Percentiles rank a stretch among this genome's conserved stretches.
Evolutionary conservation across 2,113 vertebrate genomes (phyloP).

Genomic region (Lophura nycthemera): DNA sequence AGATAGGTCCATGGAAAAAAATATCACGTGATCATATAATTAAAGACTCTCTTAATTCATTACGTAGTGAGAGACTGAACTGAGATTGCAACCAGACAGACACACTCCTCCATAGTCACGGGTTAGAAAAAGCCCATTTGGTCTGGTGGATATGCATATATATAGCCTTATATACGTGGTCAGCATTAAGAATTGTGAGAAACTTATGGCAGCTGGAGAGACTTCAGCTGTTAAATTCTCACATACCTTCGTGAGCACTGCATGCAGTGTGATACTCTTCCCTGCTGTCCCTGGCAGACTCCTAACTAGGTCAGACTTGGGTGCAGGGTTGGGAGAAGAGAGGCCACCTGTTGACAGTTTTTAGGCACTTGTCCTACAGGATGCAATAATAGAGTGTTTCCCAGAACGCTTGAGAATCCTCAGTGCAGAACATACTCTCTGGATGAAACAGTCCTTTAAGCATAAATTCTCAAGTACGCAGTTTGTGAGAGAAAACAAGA

Average conservation of each 20-base stretch:
- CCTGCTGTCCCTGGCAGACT: not conserved
- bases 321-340: not conserved
- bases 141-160: not conserved
- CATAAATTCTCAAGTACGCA: not conserved
- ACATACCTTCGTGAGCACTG: no score
- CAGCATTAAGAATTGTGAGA: not conserved
- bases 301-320: not conserved
- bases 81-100: constrained; percentile 40
- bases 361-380: not conserved
- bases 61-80: constrained; percentile 7
- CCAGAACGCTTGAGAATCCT: not conserved
- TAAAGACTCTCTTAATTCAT: constrained; percentile 60
- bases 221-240: not conserved
- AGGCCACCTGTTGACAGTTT: not conserved
- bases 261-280: not conserved
- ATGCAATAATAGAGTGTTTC: not conserved
- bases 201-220: not conserved
- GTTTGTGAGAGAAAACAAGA: not conserved
- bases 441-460: not conserved
- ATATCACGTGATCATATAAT: constrained; percentile 52
- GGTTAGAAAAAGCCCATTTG: not conserved
- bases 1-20: constrained; percentile 51
- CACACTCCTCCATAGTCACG: not conserved
- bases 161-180: not conserved
- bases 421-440: not conserved